Percentiles rank a stretch among this genome's conserved stretches.
Conservation (phyloP, 2,797 vertebrate genomes). For the Argyrosomus regius region DNA sequence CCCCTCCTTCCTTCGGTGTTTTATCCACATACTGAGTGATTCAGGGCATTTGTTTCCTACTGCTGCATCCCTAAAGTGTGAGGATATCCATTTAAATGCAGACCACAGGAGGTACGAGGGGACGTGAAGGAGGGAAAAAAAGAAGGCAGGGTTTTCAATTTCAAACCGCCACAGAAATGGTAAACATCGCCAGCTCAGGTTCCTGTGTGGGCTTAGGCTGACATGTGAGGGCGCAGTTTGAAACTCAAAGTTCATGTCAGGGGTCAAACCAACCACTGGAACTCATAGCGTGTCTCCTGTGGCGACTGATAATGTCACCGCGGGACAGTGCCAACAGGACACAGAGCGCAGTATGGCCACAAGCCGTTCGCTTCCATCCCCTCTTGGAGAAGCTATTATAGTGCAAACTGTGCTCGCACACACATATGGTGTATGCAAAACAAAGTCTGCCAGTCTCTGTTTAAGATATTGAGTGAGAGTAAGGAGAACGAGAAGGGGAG, state of each 20-base stretch:
- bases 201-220: conserved; percentile 20
- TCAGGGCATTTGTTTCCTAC: conserved; percentile 46
- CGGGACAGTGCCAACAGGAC: conserved; percentile 13
- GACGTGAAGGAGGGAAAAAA: conserved; percentile 16
- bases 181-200: conserved; percentile 26
- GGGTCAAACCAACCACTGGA: conserved; percentile 32
- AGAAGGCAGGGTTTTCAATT: conserved; percentile 35
- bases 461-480: conserved; percentile 6
- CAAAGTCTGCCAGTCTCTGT: conserved; percentile 13
- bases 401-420: conserved; percentile 37
- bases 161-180: conserved; percentile 42
- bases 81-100: conserved; percentile 53
- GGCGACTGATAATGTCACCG: conserved; percentile 48
- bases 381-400: conserved; percentile 18
- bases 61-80: conserved; percentile 43
- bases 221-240: conserved; percentile 32
- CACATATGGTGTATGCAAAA: background rate
- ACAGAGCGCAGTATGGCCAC: background rate
- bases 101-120: conserved; percentile 34
- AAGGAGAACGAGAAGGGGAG: conserved; percentile 29
- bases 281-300: conserved; percentile 15
- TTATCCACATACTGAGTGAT: conserved; percentile 46
- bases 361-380: conserved; percentile 27
- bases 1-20: conserved; percentile 20
- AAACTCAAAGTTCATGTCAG: conserved; percentile 50